Base-by-base conservation (phyloP, 2,113 vertebrate genomes). In the Takifugu bimaculatus region DNA sequence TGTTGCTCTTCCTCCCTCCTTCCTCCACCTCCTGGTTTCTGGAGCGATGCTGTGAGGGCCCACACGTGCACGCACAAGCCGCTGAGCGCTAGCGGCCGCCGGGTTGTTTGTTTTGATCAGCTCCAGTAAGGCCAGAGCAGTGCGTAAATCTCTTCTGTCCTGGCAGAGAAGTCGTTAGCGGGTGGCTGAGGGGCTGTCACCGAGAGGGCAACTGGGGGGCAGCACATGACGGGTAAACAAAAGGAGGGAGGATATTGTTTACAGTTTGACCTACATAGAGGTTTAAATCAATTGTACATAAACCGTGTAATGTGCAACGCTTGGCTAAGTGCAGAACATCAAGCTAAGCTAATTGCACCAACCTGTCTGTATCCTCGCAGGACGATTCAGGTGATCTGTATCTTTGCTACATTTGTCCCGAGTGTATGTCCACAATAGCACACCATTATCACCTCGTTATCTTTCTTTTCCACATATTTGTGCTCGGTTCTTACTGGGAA, bases 391-490 rank as follows among this genome's bases (percentile, higher is more conserved):
- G 39, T 65, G 49, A 62, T 45, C 51, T 63, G 35, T 35, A 64
- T 82, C 66, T 69, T 59, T 57, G 28, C 44, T 48, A 49, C 60
- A 32, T 50, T 65, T 25, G 2, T 55, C 60, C 49, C 26, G 3
- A 44, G 32, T 68, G 65, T 47, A n/a, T 5, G 1, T 59, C 47
- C 47, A 63, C 50, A 27, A 39, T 25, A 63, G 57, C 27, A 32
- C 26, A 28, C 20, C 39, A 50, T 69, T 48, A 53, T 57, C 57
- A 44, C 44, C 65, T 57, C 56, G 49, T 80, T 75, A 75, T 85
- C 75, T 71, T 55, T 28, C 59, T 48, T 55, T 68, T 78, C 63
- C 72, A 75, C 72, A 74, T 79, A 70, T 82, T 73, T 74, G 60
- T 43, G 44, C 64, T 70, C 57, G 78, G 81, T 84, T 77, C 63